Evolutionary conservation across 1,140 invertebrate genomes (phyloP).

Genomic region (Drosophila jambulina): DNA sequence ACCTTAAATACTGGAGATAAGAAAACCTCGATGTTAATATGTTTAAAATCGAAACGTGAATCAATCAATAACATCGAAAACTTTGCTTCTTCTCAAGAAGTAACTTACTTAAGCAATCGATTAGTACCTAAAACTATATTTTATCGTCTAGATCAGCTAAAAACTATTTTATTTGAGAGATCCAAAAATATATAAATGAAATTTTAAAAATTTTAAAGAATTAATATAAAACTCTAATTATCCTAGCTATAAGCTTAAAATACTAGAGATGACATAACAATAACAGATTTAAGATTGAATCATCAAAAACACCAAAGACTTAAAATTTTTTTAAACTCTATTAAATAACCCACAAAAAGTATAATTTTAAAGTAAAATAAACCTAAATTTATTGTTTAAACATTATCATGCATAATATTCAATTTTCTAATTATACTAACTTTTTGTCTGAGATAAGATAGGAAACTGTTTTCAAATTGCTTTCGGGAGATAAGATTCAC

Average conservation of each 20-base stretch:
- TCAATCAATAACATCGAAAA: too few relatives aligned
- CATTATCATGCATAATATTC: background rate
- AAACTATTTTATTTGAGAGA: too few relatives aligned
- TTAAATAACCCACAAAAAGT: background rate
- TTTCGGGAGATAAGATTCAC: constrained; percentile 17
- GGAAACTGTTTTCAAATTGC: constrained; percentile 20
- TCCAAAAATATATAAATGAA: too few relatives aligned
- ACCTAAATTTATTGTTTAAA: background rate
- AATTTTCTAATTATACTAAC: constrained; percentile 17
- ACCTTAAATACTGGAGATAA: background rate
- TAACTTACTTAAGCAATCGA: too few relatives aligned
- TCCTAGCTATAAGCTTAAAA: too few relatives aligned
- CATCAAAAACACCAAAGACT: background rate
- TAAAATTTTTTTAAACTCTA: background rate
- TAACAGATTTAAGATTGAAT: too few relatives aligned
- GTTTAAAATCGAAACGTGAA: background rate
- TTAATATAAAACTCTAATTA: too few relatives aligned
- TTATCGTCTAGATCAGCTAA: too few relatives aligned
- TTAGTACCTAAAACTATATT: too few relatives aligned
- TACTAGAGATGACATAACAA: too few relatives aligned
- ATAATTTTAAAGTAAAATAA: background rate
- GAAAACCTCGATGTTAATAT: background rate
- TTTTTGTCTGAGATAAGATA: constrained; percentile 10
- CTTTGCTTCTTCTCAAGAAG: too few relatives aligned
- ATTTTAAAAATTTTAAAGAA: too few relatives aligned